Conservation (phyloP, 2,888 invertebrate species). For the Athalia rosae region DNA sequence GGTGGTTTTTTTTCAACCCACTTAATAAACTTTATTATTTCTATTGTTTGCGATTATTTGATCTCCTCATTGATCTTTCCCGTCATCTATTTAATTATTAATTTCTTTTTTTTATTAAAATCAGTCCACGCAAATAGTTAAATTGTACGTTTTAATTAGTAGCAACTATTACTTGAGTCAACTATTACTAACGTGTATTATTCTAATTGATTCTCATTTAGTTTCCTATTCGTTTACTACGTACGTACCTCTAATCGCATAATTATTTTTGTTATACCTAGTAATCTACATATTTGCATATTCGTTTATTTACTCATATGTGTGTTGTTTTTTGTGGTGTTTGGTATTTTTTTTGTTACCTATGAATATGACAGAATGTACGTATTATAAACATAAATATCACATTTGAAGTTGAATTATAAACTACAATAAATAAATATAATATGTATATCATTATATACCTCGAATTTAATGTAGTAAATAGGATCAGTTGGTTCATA, state of each 20-base stretch:
- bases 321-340: too few relatives aligned
- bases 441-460: constrained; percentile 30
- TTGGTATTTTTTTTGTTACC: too few relatives aligned
- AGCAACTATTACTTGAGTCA: not conserved
- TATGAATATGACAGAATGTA: constrained; percentile 30
- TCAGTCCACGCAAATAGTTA: constrained; percentile 18
- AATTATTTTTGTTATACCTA: too few relatives aligned
- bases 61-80: constrained; percentile 1
- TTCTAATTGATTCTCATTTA: too few relatives aligned
- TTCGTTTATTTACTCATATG: too few relatives aligned
- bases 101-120: not conserved
- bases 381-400: constrained; percentile 64
- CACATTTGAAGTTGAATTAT: constrained; percentile 61
- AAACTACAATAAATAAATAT: constrained; percentile 45
- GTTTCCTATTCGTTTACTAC: too few relatives aligned
- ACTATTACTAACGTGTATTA: too few relatives aligned
- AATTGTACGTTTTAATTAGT: constrained; percentile 29
- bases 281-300: too few relatives aligned
- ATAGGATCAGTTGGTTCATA: not conserved
- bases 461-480: not conserved
- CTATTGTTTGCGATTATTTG: not conserved
- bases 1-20: too few relatives aligned
- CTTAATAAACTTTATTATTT: not conserved
- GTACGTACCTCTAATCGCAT: too few relatives aligned
- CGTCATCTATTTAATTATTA: not conserved